Base-by-base conservation (phyloP, 2,113 vertebrate genomes). In the Percopsis transmontana region DNA sequence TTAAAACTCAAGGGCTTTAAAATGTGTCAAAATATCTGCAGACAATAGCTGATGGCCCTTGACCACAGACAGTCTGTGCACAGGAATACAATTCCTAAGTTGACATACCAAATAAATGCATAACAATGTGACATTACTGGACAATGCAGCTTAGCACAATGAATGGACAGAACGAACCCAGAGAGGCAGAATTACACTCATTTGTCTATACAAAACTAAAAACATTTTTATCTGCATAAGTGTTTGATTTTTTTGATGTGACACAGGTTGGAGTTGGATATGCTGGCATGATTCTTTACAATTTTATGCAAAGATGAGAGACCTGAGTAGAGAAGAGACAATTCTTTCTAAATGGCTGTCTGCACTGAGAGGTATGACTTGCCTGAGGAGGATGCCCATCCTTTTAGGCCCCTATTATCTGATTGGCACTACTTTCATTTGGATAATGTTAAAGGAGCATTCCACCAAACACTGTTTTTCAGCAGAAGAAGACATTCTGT, bases 241-340 rank as follows among this genome's bases (percentile, higher is more conserved):
- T 63, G 20, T 73, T 70, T 64, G 45, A 74, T 68, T 72, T 75
- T 20, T 50, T 68, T 65, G 33, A 72, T 62, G 74, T 67, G 19
- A 70, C 54, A 60, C 69, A 45, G 62, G 62, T 77, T 67, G 63
- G 56, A 85, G 65, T 57, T 7, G 21, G 27, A 63, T 61, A 69
- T 74, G 67, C 72, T 80, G 76, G 68, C 67, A 79, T 67, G 68
- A 72, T 80, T 42, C 64, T 81, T 63, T 60, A 75, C 71, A 74
- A 52, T 62, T 80, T 45, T 48, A 81, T 79, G 65, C 54, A 81
- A 76, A 75, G 53, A 79, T 81, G 76, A 44, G 58, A 45, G 72
- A 89, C 88, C 90, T 86, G 85, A 90, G 86, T 74, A 79, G 77
- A 84, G 70, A 73, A 72, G 61, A 83, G 58, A 78, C 65, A 27